Base-by-base conservation (phyloP, 2,888 invertebrate genomes). In the Tigriopus californicus region DNA sequence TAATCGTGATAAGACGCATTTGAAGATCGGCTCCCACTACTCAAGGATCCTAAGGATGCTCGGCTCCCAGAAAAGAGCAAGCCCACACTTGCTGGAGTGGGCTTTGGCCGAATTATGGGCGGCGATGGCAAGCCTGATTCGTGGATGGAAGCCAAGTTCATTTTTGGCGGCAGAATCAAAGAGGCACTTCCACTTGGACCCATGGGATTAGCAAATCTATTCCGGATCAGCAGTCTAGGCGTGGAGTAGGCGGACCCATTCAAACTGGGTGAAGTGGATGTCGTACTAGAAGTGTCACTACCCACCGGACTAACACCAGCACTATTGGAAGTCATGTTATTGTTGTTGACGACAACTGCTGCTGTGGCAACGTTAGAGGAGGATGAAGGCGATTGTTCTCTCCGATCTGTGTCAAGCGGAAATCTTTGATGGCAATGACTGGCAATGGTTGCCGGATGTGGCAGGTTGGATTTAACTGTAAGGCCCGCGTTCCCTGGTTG, bases 41-140 rank as follows among this genome's bases (percentile, higher is more conserved):
- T 79, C n/a, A 79, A 79, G 59, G 79, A 79, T 62, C 78, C 79
- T 71, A 78, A 84, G 73, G 72, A 81, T 64, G 52, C 22, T 20
- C 52, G 52, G 13, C 22, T 33, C 33, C 33, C 33, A 3, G 33
- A 33, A 8, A 33, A 33, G 4, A 33, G 8, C 4, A 33, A 8
- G 4, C 33, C 33, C 8, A 33, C 33, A 33, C 33, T 33, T 5
- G 15, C 10, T 44, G 44, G 15, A 3, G n/a, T n/a, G 5, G n/a
- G 44, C 18, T 44, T 6, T 18, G 54, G 54, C 40, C 41, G 33
- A 15, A 41, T 33, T 12, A 20, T 40, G 10, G 41, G 41, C 8
- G 41, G 41, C 1, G 54, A 41, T 18, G 54, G 54, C 18, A 18
- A 18, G 15, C 54, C 41, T 15, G 15, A 15, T 2, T 24, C 52